Evolutionary conservation across 2,113 vertebrate species (phyloP).

Genomic region (Jaculus jaculus): DNA sequence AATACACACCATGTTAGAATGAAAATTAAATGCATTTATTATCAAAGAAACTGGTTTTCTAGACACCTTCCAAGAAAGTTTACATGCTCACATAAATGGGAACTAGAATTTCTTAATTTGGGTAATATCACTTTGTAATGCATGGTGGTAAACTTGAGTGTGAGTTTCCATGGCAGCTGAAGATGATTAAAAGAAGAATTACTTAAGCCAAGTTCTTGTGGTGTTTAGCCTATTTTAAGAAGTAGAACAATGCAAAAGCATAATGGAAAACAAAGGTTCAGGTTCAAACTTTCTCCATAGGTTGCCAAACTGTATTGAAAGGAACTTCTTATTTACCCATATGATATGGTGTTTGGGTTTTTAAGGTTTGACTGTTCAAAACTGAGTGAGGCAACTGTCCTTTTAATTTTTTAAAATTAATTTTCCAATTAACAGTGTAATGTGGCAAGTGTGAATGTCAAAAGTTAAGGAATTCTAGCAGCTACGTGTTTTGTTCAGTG

Average conservation of each 20-base stretch:
- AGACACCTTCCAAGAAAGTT: conserved; percentile 60
- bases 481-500: not conserved
- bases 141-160: conserved; percentile 52
- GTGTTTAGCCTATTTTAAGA: conserved; percentile 30
- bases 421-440: not conserved
- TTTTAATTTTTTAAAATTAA: not conserved
- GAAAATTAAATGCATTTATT: conserved; percentile 78
- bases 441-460: not conserved
- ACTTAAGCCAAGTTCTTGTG: conserved; percentile 54
- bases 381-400: not conserved
- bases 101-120: conserved; percentile 58
- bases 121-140: conserved; percentile 56
- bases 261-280: conserved; percentile 33
- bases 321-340: not conserved
- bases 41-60: conserved; percentile 73
- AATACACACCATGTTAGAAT: conserved; percentile 75
- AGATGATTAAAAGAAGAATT: conserved; percentile 77
- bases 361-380: not conserved
- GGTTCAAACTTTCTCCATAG: not conserved
- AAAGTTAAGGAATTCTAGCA: not conserved
- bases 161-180: conserved; percentile 68
- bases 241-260: conserved; percentile 39
- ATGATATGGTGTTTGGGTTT: not conserved
- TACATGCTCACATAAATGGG: conserved; percentile 71
- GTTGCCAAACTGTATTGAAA: not conserved